Base-by-base conservation (phyloP, 1,140 invertebrate genomes). In the Caligus rogercresseyi region DNA sequence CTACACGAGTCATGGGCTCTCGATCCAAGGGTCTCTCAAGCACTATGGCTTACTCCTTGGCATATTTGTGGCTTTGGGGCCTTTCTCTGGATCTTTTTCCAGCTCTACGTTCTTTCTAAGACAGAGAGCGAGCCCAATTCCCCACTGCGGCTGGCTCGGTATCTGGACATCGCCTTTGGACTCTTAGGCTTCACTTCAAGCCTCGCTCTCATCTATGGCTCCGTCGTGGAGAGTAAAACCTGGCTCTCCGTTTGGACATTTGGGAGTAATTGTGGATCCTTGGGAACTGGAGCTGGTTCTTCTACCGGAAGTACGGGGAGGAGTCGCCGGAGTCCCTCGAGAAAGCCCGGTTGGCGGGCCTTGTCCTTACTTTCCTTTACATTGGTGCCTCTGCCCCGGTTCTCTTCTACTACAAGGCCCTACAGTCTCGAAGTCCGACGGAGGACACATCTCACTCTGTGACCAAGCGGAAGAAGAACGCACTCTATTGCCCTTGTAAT, bases 51-150 rank as follows among this genome's bases (percentile, higher is more conserved):
- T 16, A 13, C 7, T 54, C 4, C 21, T 54, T 13, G 53, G 53
- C 4, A 16, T 54, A 19, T 11, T 23, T 19, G 53, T 54, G n/a
- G 53, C 4, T 16, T 54, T 23, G 21, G n/a, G 16, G 53, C 53
- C 53, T 54, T 54, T 23, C n/a, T 54, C 11, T 54, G 53, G 53
- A 23, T 54, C 21, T 54, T 54, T 23, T 54, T 54, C 53, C 53
- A 54, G 21, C 21, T 54, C 16, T 54, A 54, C 53, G n/a, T 54
- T 11, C n/a, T 54, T 11, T 54, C 53, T 11, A 16, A 54, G 21
- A 54, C 53, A 54, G 53, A 16, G 13, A 23, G 21, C 21, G 53
- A 54, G 7, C 16, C n/a, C n/a, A 43, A 43, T 43, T 19, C 53
- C 21, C n/a, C n/a, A 11, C 53, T 54, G 13, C 13, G 21, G 21